Evolutionary conservation across 2,113 vertebrate genomes (phyloP).

Genomic region (Dendropsophus ebraccatus): DNA sequence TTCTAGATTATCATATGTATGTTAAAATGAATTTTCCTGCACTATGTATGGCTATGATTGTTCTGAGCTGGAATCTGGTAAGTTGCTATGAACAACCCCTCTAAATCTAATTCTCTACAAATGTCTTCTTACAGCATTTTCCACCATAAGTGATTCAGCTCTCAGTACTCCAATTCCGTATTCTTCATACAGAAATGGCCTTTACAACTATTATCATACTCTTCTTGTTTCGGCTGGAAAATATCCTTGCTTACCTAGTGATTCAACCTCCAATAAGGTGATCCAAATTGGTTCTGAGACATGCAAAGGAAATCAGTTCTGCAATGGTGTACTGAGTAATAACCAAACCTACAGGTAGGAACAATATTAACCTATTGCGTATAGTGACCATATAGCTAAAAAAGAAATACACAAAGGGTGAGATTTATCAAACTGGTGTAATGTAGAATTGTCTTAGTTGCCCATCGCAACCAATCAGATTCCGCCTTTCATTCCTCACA

Average conservation of each 20-base stretch:
- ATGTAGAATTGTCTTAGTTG: too few species aligned
- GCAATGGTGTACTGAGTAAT: constrained; percentile 23
- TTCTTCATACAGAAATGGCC: background rate
- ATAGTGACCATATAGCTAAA: too few species aligned
- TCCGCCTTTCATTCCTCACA: too few species aligned
- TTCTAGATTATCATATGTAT: background rate
- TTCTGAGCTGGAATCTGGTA: background rate
- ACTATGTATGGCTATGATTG: background rate
- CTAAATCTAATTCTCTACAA: too few species aligned
- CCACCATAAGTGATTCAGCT: background rate
- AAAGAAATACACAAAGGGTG: too few species aligned
- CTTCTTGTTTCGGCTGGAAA: background rate
- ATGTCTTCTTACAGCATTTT: constrained; percentile 8
- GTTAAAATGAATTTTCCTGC: background rate
- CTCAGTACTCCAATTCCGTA: background rate
- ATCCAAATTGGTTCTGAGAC: background rate
- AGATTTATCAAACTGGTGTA: too few species aligned
- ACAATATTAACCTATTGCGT: background rate
- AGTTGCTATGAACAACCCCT: too few species aligned
- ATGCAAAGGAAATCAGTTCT: background rate
- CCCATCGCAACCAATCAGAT: too few species aligned
- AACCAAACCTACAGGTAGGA: constrained; percentile 16
- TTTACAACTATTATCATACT: background rate
- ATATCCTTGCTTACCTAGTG: background rate
- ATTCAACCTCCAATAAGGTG: background rate